phyloP scores from a whole-genome alignment of 2,113 vertebrate genomes.

The Etheostoma cragini region DNA sequence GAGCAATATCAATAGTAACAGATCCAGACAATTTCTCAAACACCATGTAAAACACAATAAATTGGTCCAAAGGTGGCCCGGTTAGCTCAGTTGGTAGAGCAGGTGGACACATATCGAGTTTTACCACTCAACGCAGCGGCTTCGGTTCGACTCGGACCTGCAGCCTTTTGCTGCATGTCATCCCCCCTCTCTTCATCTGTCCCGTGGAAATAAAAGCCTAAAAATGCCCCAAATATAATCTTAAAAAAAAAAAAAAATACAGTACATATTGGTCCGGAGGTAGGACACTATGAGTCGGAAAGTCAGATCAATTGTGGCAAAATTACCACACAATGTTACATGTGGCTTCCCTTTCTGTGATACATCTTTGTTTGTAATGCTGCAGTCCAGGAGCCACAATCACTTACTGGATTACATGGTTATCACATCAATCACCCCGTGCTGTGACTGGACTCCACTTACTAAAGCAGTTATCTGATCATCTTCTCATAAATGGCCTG shows the following conservation, averaged over 20 bases:
- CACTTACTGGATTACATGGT: conserved; percentile 71
- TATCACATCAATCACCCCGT: conserved; percentile 71
- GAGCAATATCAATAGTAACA: conserved; percentile 42
- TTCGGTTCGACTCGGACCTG: too few species aligned
- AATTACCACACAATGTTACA: conserved; percentile 15
- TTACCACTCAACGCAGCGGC: too few species aligned
- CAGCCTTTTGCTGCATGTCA: too few species aligned
- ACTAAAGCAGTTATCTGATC: conserved; percentile 74
- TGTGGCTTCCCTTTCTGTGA: conserved; percentile 19
- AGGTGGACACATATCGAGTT: too few species aligned
- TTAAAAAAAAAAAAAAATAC: too few species aligned
- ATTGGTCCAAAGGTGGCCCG: background rate
- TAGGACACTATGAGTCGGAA: background rate
- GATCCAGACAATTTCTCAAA: conserved; percentile 37
- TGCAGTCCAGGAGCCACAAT: conserved; percentile 48
- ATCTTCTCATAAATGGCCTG: conserved; percentile 70
- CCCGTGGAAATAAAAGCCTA: too few species aligned
- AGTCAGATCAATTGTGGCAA: conserved; percentile 11
- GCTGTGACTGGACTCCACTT: conserved; percentile 68
- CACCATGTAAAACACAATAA: conserved; percentile 31
- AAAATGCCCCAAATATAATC: too few species aligned
- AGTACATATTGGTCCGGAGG: background rate
- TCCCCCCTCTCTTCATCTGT: too few species aligned
- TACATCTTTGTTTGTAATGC: conserved; percentile 55
- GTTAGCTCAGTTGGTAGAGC: too few species aligned